Base-by-base conservation (phyloP, 2,888 invertebrate species). In the Halocaridina rubra region DNA sequence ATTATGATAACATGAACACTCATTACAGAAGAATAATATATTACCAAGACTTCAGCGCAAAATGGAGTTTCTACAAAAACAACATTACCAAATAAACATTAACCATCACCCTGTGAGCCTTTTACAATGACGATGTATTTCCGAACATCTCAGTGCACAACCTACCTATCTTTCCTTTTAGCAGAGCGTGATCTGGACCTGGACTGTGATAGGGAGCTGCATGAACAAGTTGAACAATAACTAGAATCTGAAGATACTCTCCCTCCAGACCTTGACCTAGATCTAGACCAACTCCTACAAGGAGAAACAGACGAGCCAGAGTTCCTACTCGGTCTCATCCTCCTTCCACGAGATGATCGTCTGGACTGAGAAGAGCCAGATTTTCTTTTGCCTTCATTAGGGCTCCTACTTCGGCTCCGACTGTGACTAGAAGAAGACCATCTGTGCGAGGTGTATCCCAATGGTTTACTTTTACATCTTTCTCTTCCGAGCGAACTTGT, bases 361-460 rank as follows among this genome's bases (percentile, higher is more conserved):
- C 72, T 53, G 53, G n/a, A 29, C 27, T 72, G 29, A 33, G 22
- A 33, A 74, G 74, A 74, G 8, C n/a, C 19, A n/a, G n/a, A 19
- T 8, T 33, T 74, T 22, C 39, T 33, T 46, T 19, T 29, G 19
- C 72, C n/a, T 16, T 22, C 33, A 29, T n/a, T 32, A 19, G n/a
- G 30, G 30, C 84, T 84, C 27, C 75, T 71, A 32, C 79, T 84
- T 24, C 79, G 46, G 29, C 79, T 84, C 30, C 79, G 59, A 24
- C 84, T 84, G 33, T 79, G 72, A 30, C 84, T 84, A n/a, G 84
- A 84, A 19, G 84, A 84, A 24, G 84, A 84, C 84, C 79, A 80
- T 24, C 80, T 64, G n/a, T 74, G 27, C 13, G 67, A 53, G 69
- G 27, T 64, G 29, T 39, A 22, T 22, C 32, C 72, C 59, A 32